Base-by-base conservation (phyloP, 1,140 invertebrate species). In the Andrena cerasifolii region DNA sequence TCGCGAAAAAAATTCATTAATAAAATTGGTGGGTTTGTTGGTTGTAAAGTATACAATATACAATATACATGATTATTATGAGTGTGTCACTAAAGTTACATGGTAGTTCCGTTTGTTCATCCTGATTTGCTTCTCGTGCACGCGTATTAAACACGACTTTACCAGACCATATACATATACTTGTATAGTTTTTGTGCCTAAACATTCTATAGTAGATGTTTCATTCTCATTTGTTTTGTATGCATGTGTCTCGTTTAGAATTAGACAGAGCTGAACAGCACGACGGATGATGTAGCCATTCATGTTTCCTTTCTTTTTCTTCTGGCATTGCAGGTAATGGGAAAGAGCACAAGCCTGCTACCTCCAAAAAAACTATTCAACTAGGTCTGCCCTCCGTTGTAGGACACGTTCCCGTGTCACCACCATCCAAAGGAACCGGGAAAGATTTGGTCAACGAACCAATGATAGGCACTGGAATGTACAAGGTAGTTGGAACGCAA, bases 401-500 rank as follows among this genome's bases (percentile, higher is more conserved):
- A 58, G 84, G 83, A 12, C 93, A 90, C 77, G 56, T 91, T 47
- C 83, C 91, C 26, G 81, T 93, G 47, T 94, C 94, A 5, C 93
- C 94, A 10, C 91, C 93, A 0, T 91, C 91, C 16, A 93, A 92
- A 81, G 86, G 86, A 51, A 54, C 63, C 68, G 82, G 79, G 67
- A 92, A 90, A 83, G 91, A 92, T 71, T 62, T 90, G 53, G 76
- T 85, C 7, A 90, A 90, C 71, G 91, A 92, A 6, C 79, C 91
- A 6, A 68, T 88, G 5, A 86, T 90, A 24, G 88, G 90, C n/a
- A 86, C 93, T 53, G 92, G 84, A 72, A 87, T 93, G 77, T 95
- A 94, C 84, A 95, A 97, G 93, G 94, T 95, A 18, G 94, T 95
- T 49, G 96, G 96, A 54, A 97, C 96, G 16, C 95, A 96, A 51